Evolutionary conservation across 2,113 vertebrate genomes (phyloP), one percentile per base, ranked within the genome.

Genomic region (Platysteira castanea): DNA sequence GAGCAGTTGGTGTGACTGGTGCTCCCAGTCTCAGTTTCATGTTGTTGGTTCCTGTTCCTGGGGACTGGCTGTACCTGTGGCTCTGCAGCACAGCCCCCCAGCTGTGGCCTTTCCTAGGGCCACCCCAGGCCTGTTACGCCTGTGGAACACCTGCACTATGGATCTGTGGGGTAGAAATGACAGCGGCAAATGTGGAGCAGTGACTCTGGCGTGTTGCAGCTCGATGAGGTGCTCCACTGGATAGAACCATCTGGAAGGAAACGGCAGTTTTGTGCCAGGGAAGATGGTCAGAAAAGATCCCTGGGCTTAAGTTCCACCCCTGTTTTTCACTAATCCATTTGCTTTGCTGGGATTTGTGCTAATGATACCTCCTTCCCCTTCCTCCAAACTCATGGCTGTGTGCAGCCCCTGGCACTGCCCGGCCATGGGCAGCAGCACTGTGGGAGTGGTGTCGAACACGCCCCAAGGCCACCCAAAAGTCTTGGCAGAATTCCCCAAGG

Each of bases 361-460:
- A 14, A 28, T 17, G 31, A 13, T 4, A 22, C 16, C 16, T 74
- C 35, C 23, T n/a, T 49, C 7, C 28, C 13, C 30, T 53, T 71
- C 7, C 22, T 19, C 35, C 19, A 4, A 50, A 59, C 47, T 49
- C n/a, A 2, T 1, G 41, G 52, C 57, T 71, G 26, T 24, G 21
- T 11, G 71, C 44, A 47, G 17, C 24, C 60, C 65, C 18, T 39
- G 31, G 1, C 3, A 2, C 47, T 76, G 59, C 42, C 42, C 6
- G 53, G 54, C 26, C 0, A 0, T 3, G 35, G 44, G 61, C 54
- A 54, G 53, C 33, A 50, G 33, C 78, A 10, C 3, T 6, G 37
- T 1, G 2, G 13, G 41, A 42, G 4, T 4, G 22, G 21, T 7
- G 20, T 21, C 15, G 7, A 15, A 50, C 11, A 5, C 0, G 0